Conservation (phyloP, 2,888 invertebrate species). For the Scaptomyza tumidula region DNA sequence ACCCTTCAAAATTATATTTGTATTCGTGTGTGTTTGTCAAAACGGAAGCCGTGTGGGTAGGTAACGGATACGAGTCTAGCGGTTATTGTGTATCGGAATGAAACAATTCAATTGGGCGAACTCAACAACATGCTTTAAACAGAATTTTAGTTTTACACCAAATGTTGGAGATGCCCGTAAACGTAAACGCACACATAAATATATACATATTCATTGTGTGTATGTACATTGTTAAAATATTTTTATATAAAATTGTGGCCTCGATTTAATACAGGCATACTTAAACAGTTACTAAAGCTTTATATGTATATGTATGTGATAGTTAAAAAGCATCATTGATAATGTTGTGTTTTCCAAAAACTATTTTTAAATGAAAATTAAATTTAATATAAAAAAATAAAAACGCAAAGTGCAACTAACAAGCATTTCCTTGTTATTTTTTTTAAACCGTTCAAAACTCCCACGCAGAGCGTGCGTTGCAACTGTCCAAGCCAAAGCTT, state of each 20-base stretch:
- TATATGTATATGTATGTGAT: too few species aligned
- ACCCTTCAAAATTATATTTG: slow-evolving; percentile 5
- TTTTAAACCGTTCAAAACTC: not conserved
- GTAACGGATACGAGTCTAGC: slow-evolving; percentile 61
- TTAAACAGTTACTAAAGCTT: not conserved
- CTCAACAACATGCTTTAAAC: slow-evolving; percentile 24
- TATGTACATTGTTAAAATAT: not conserved
- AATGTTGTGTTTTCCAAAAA: too few species aligned
- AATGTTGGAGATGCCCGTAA: not conserved
- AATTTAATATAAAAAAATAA: not conserved
- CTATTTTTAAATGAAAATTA: too few species aligned
- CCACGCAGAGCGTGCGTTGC: not conserved
- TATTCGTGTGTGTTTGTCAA: slow-evolving; percentile 39
- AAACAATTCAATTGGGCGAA: slow-evolving; percentile 72
- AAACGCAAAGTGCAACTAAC: not conserved
- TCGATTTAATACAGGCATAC: not conserved
- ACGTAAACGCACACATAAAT: not conserved
- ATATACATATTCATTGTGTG: not conserved
- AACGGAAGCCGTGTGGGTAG: slow-evolving; percentile 71
- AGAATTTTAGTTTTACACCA: not conserved
- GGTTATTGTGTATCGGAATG: slow-evolving; percentile 67
- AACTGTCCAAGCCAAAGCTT: not conserved
- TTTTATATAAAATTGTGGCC: not conserved
- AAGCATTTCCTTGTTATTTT: not conserved
- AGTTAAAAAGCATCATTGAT: too few species aligned